These are phyloP conservation scores for Bucco capensis DNA, from an alignment of 2,113 vertebrate species.

Conservation along the genomic window DNA sequence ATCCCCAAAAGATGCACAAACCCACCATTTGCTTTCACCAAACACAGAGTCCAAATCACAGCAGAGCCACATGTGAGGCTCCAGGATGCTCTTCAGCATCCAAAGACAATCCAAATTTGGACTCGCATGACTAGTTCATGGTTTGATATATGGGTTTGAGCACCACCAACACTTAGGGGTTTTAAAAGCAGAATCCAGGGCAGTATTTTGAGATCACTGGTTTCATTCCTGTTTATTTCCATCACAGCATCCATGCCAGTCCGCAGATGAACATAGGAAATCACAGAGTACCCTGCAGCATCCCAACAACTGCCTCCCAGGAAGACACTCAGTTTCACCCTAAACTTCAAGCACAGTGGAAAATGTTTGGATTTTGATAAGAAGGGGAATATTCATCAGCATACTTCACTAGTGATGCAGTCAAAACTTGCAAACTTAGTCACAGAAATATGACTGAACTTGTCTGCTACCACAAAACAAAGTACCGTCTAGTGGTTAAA, in stretches of 20 bases:
- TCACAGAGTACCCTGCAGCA: neutral
- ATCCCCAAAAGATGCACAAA: neutral
- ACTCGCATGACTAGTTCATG: neutral
- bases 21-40: neutral
- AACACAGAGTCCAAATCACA: neutral
- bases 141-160: neutral
- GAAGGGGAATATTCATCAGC: slow-evolving; percentile 33
- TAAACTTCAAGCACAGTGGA: neutral
- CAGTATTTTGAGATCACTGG: neutral
- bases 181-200: neutral
- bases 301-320: neutral
- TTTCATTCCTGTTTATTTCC: neutral
- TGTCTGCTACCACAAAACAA: slow-evolving; percentile 60
- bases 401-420: slow-evolving; percentile 22
- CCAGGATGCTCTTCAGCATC: neutral
- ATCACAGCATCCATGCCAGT: neutral
- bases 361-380: slow-evolving; percentile 45
- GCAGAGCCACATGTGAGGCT: neutral
- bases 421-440: slow-evolving; percentile 62
- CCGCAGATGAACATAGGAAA: neutral
- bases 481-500: slow-evolving; percentile 65
- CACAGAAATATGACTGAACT: slow-evolving; percentile 62
- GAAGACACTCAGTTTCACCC: neutral
- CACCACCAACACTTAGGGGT: neutral
- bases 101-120: neutral